Evolutionary conservation across 2,888 invertebrate species (phyloP), one percentile per base, ranked within the genome.

Genomic region (Polymixis lichenea): DNA sequence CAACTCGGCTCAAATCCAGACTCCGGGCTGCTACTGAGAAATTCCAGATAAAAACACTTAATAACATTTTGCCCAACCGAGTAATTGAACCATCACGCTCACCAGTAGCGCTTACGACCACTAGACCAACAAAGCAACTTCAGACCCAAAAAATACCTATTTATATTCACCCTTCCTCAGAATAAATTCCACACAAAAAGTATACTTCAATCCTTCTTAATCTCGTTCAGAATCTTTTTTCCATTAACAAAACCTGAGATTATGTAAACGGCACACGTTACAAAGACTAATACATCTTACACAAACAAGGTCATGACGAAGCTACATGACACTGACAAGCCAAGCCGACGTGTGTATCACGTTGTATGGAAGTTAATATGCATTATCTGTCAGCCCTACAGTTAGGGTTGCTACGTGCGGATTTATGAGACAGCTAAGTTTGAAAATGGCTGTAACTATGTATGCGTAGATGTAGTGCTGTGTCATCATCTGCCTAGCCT

Each of bases 321-420:
- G 66, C 82, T 75, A 86, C 81, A 80, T 65, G 87, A 86, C 87
- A 80, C 77, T 84, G 86, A 87, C 86, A 86, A 71, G 76, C 65
- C 77, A 61, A 74, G 70, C 77, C 84, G 78, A 88, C 84, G 72
- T 82, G 77, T 83, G 64, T 81, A 79, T 79, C 76, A 78, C 77
- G 77, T 66, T 80, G 70, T 86, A 60, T 74, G 76, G 80, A 77
- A 82, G 81, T 86, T 84, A 87, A 86, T 86, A 88, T 88, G 86
- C 84, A 87, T 84, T 88, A 86, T 69, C 78, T 78, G 72, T 55
- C 78, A 84, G 60, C 80, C 77, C 76, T 84, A 76, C 72, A 19
- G 70, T 53, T 79, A 86, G 80, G 88, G 87, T 9, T 86, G 86
- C 58, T 38, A 55, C 79, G 49, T 73, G 61, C 25, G 43, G 61